A percentile compares a stretch with the other conserved stretches of the same genome.
phyloP scores from a whole-genome alignment of 2,888 invertebrate species.

The Synergus gifuensis region DNA sequence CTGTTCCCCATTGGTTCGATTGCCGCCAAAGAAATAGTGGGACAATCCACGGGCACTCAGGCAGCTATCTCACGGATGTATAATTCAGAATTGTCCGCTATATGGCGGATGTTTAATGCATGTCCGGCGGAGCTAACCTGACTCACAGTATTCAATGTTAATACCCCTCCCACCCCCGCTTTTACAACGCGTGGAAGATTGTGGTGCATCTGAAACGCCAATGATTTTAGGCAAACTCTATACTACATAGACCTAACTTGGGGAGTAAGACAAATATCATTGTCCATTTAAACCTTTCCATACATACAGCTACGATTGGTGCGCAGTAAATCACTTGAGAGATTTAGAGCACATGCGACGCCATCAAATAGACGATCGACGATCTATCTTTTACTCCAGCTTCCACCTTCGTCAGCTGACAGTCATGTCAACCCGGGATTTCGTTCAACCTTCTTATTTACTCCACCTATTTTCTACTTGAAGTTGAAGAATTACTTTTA shows the following conservation, averaged over 20 bases:
- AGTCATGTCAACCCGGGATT: conserved; percentile 52
- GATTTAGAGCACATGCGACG: conserved; percentile 66
- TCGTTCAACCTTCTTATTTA: conserved; percentile 52
- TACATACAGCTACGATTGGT: neutral
- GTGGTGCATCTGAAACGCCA: conserved; percentile 32
- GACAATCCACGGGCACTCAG: conserved; percentile 68
- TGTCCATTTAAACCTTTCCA: neutral
- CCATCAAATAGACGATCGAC: conserved; percentile 65
- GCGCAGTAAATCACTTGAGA: conserved; percentile 55
- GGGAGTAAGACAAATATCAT: neutral
- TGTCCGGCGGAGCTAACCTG: conserved; percentile 55
- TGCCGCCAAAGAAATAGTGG: conserved; percentile 67
- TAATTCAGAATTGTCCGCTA: conserved; percentile 74
- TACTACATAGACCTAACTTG: conserved; percentile 43
- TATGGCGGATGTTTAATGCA: conserved; percentile 75
- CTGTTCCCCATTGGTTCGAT: conserved; percentile 60
- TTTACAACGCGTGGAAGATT: conserved; percentile 40
- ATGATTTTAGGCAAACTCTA: conserved; percentile 62
- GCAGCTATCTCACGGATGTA: conserved; percentile 69
- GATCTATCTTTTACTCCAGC: conserved; percentile 64
- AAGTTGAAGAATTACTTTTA: conserved; percentile 61
- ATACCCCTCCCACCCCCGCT: conserved; percentile 62
- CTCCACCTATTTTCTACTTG: conserved; percentile 56
- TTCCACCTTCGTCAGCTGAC: conserved; percentile 50
- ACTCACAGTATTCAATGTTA: conserved; percentile 72